A percentile compares a stretch with the other conserved stretches of the same genome.
Conservation (phyloP, 92 coral and sea anemone species). For the Phymanthus crucifer region DNA sequence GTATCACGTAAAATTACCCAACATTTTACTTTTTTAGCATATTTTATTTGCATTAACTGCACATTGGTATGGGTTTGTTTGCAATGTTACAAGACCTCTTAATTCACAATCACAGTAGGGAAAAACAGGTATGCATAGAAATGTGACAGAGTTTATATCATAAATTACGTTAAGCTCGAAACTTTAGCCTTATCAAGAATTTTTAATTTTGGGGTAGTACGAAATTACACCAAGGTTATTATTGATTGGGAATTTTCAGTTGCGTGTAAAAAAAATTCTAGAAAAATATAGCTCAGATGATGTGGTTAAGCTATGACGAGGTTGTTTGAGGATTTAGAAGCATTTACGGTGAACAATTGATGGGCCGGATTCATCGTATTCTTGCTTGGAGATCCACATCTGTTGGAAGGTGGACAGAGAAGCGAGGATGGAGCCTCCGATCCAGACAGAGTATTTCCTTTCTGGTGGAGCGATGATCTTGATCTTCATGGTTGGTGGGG, state of each 20-base stretch:
- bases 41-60: background rate
- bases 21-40: conserved; percentile 48
- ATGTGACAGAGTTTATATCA: background rate
- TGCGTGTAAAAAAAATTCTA: background rate
- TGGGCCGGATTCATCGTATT: conserved; percentile 99
- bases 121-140: background rate
- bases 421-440: conserved; percentile 99
- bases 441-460: conserved; percentile 99
- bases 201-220: background rate
- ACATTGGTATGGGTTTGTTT: background rate
- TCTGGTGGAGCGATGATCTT: conserved; percentile 99
- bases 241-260: background rate
- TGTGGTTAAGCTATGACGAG: background rate
- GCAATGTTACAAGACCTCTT: background rate
- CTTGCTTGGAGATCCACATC: conserved; percentile 99
- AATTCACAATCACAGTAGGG: background rate
- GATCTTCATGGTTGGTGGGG: conserved; percentile 99
- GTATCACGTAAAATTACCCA: conserved; percentile 50
- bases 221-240: background rate
- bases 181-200: background rate
- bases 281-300: background rate
- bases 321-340: conserved; percentile 78
- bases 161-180: background rate
- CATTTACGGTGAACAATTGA: conserved; percentile 98
- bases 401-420: conserved; percentile 99